phyloP scores from a whole-genome alignment of 2,888 invertebrate genomes.

The Brachyopa scutellaris region DNA sequence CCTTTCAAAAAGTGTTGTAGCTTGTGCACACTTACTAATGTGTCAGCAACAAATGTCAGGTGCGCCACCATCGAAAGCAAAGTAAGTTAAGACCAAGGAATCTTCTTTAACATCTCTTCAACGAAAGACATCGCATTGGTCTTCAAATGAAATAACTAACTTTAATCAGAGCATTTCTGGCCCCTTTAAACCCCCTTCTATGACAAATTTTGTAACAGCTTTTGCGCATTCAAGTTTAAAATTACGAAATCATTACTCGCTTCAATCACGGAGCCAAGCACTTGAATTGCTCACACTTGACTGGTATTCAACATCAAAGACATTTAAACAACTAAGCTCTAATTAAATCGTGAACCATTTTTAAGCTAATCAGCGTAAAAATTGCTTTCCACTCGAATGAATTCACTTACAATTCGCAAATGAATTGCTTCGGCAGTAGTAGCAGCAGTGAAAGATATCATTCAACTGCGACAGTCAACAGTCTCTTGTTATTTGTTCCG shows the following conservation, averaged over 20 bases:
- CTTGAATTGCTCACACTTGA: slow-evolving; percentile 54
- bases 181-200: slow-evolving; percentile 17
- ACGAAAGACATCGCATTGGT: too few species aligned
- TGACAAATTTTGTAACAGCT: slow-evolving; percentile 23
- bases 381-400: slow-evolving; percentile 66
- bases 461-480: slow-evolving; percentile 46
- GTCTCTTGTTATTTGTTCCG: slow-evolving; percentile 27
- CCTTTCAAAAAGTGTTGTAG: too few species aligned
- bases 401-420: slow-evolving; percentile 43
- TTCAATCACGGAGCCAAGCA: slow-evolving; percentile 9
- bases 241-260: slow-evolving; percentile 33
- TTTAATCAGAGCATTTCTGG: too few species aligned
- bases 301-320: slow-evolving; percentile 45
- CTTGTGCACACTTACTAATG: too few species aligned
- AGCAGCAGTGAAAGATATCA: slow-evolving; percentile 34
- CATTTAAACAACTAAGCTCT: slow-evolving; percentile 31
- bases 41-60: too few species aligned
- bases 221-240: slow-evolving; percentile 15
- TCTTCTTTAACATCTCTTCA: too few species aligned
- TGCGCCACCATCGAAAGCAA: too few species aligned
- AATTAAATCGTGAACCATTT: slow-evolving; percentile 57
- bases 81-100: too few species aligned
- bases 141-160: too few species aligned
- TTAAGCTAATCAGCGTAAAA: slow-evolving; percentile 59
- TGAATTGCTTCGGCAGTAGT: slow-evolving; percentile 30